These are phyloP conservation scores for Heliopora coerulea DNA, from an alignment of 92 coral and sea anemone species.

Conservation along the genomic window DNA sequence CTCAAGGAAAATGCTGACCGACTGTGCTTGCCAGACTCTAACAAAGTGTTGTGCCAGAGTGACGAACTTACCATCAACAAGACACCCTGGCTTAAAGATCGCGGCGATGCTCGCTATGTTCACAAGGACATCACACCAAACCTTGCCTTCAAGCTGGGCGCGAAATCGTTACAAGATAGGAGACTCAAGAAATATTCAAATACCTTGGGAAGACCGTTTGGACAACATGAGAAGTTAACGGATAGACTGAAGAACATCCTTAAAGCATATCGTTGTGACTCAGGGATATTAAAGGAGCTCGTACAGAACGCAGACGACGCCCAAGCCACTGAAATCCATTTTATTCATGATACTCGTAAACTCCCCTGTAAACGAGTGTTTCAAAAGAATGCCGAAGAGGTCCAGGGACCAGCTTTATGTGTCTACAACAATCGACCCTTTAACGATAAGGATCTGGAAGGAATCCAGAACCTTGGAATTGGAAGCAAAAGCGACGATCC, in stretches of 20 bases:
- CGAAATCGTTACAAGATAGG: conserved; percentile 31
- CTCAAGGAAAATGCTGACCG: conserved; percentile 38
- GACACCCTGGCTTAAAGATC: conserved; percentile 46
- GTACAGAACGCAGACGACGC: conserved; percentile 54
- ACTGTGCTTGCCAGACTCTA: conserved; percentile 21
- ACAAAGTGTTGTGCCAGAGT: conserved; percentile 7
- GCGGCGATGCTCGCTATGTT: conserved; percentile 1
- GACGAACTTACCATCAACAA: conserved; percentile 37
- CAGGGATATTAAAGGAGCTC: conserved; percentile 47
- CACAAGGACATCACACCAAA: conserved; percentile 10
- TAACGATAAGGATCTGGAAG: conserved; percentile 59
- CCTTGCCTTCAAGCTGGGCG: conserved; percentile 46
- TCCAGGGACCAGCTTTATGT: conserved; percentile 84
- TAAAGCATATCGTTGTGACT: conserved; percentile 45
- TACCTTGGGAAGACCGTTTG: conserved; percentile 24
- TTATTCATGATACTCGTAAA: conserved; percentile 41
- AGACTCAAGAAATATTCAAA: conserved; percentile 24
- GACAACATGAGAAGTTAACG: conserved; percentile 43
- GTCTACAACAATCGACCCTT: conserved; percentile 81
- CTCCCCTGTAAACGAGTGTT: conserved; percentile 42
- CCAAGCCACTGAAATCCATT: conserved; percentile 47
- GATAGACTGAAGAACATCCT: conserved; percentile 43
- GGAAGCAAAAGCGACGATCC: conserved; percentile 84
- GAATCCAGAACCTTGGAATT: conserved; percentile 85
- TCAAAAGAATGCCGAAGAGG: conserved; percentile 68